A percentile compares a stretch with the other conserved stretches of the same genome.
phyloP scores from a whole-genome alignment of 2,888 invertebrate genomes.

The Hoplodrina blanda region DNA sequence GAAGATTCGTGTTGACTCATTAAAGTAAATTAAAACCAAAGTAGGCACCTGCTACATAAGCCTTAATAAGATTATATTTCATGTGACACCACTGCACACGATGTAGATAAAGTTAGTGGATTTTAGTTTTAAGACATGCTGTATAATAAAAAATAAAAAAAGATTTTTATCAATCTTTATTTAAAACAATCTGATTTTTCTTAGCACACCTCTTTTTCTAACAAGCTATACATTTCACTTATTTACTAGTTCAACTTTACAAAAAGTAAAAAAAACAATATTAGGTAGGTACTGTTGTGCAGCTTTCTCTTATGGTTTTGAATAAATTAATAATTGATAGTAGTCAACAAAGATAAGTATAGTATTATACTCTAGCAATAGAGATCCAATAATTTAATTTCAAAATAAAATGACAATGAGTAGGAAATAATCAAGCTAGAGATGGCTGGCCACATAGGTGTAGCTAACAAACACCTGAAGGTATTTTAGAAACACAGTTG shows the following conservation, averaged over 20 bases:
- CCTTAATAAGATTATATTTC: not conserved
- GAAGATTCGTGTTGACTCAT: constrained; percentile 93
- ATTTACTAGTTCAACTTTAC: constrained; percentile 69
- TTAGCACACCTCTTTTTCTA: constrained; percentile 62
- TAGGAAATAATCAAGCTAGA: not conserved
- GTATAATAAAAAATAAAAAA: constrained; percentile 45
- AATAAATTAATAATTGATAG: constrained; percentile 29
- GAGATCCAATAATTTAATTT: constrained; percentile 6
- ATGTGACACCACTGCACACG: not conserved
- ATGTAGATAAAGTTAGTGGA: not conserved
- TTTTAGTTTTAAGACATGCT: constrained; percentile 1
- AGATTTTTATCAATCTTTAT: constrained; percentile 65
- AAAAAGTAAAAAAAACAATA: constrained; percentile 69
- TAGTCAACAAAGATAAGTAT: constrained; percentile 6
- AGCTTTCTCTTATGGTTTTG: constrained; percentile 10
- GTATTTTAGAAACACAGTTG: not conserved
- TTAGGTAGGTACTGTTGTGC: constrained; percentile 16
- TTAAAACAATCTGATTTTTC: constrained; percentile 68
- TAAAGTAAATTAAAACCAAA: constrained; percentile 78
- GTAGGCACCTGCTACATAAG: not conserved
- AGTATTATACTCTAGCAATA: constrained; percentile 26
- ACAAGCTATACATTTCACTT: constrained; percentile 73
- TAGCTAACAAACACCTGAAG: no score
- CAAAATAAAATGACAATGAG: not conserved
- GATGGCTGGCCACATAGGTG: no score